Conservation (phyloP, 2,888 invertebrate genomes). For the Archaeoteleia sp. region DNA sequence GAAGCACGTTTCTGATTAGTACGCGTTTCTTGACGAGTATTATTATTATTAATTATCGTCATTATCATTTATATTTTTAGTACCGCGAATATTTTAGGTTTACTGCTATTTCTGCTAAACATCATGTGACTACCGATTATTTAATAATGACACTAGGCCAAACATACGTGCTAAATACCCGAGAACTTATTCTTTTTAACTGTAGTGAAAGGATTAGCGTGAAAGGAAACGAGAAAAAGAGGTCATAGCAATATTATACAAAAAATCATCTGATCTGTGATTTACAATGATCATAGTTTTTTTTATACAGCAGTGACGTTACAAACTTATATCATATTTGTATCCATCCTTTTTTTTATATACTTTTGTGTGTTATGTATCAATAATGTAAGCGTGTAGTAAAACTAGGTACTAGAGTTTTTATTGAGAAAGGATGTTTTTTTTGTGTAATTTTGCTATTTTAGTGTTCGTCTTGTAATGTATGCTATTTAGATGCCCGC, state of each 20-base stretch:
- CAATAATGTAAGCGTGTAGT: background rate
- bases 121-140: constrained; percentile 55
- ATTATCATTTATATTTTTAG: constrained; percentile 50
- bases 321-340: too few relatives aligned
- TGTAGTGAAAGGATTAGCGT: background rate
- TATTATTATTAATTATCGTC: constrained; percentile 48
- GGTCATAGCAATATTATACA: constrained; percentile 1
- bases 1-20: constrained; percentile 40
- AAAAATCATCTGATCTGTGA: too few relatives aligned
- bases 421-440: background rate
- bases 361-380: too few relatives aligned
- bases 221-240: constrained; percentile 9
- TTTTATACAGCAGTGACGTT: too few relatives aligned
- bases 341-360: too few relatives aligned
- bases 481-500: constrained; percentile 49
- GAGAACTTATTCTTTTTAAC: constrained; percentile 21
- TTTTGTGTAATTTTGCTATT: constrained; percentile 32
- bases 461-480: constrained; percentile 45
- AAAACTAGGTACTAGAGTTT: constrained; percentile 12
- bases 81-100: constrained; percentile 48
- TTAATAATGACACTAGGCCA: constrained; percentile 53
- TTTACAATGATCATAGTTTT: too few relatives aligned
- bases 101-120: constrained; percentile 53
- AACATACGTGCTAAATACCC: constrained; percentile 42
- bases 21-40: constrained; percentile 34